Base-by-base conservation (phyloP, 2,113 vertebrate species). In the Sclerurus mexicanus region DNA sequence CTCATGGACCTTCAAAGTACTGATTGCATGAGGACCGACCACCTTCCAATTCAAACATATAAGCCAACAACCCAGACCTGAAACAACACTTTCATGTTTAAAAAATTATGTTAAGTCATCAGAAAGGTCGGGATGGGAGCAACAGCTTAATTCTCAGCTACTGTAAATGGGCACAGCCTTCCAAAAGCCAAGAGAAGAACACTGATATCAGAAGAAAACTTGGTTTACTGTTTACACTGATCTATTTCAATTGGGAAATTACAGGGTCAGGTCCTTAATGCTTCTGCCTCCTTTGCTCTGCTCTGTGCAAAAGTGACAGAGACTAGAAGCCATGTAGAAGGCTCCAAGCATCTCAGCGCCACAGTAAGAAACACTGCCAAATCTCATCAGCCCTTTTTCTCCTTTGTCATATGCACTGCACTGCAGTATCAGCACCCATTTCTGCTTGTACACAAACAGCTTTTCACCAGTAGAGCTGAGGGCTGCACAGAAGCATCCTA, bases 101-200 rank as follows among this genome's bases (percentile, higher is more conserved):
- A 93, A 92, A 97, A 93, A 87, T 30, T 28, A 62, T 79, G 80
- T 68, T 73, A 89, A 78, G 73, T 89, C 58, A 85, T 75, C 73
- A 60, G 60, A 89, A 92, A 89, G 85, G 47, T 47, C 95, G 47
- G 40, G 33, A 85, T 37, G 52, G 64, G 71, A 87, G 40, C 20
- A 87, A 62, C 30, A 55, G 23, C 50, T 52, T 63, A 39, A 91
- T 53, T 71, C 77, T 72, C 84, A 85, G 64, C 73, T 85, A 40
- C 69, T 95, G 77, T 58, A 87, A 64, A 89, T 49, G 69, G 56
- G 22, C 37, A 67, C 30, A 58, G 62, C 49, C 69, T 92, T 40
- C 90, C 39, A 25, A 59, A 86, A 91, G 59, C 14, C 47, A 78
- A 56, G 9, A 91, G 75, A 82, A 66, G 18, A 62, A 23, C 78